Base-by-base conservation (phyloP, 2,797 vertebrate genomes). In the Helicolenus hilgendorfi region DNA sequence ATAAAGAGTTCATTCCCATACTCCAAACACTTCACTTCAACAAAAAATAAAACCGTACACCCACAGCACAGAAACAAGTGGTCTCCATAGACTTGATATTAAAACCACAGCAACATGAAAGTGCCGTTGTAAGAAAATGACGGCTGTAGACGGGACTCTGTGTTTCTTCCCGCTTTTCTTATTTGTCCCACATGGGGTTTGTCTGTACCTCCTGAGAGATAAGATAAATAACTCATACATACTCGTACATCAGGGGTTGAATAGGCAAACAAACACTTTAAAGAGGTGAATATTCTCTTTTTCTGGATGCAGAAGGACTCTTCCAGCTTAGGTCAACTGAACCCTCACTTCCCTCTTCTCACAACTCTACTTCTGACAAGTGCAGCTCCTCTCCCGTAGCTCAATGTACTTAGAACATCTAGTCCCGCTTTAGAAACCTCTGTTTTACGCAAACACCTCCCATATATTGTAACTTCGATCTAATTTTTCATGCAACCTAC, bases 61-160 rank as follows among this genome's bases (percentile, higher is more conserved):
- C 53, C 49, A 62, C 33, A 63, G 27, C 64, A 67, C 1, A 77
- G 31, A 73, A 74, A 29, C 14, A 6, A 13, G 18, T 1, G 4
- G 60, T 71, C 72, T 81, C 81, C 4, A 63, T 55, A 68, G 68
- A 81, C 49, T 31, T 55, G 18, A 60, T 72, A 49, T 35, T 60
- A 81, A 38, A 75, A 83, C 0, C 24, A 68, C 38, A 49, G 18
- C 11, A 87, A 45, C 14, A 38, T 76, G 24, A 70, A 64, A 35
- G 27, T 9, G 18, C 9, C 36, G 24, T 11, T 36, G 74, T 26
- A 10, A n/a, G 27, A 74, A 62, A 55, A 64, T 14, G 14, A 64
- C 15, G 62, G 24, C 45, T 64, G 56, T 26, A 27, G 55, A 79
- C 15, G 10, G 60, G 26, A 69, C 24, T 7, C 4, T 15, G 0